Evolutionary conservation across 2,113 vertebrate species (phyloP), one percentile per base, ranked within the genome.

Genomic region (Gasterosteus nipponicus): DNA sequence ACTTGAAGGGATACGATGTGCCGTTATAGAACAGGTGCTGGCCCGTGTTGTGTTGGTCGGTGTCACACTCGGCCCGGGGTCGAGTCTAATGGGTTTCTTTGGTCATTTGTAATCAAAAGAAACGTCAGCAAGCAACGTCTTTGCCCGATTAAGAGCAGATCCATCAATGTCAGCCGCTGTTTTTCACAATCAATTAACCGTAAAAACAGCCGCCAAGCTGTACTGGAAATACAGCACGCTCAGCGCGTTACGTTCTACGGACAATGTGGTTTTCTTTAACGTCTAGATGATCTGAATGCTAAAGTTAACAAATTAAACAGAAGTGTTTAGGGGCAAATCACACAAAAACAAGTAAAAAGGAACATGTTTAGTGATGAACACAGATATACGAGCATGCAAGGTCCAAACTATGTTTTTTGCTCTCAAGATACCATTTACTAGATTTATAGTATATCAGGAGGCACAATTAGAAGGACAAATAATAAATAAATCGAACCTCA

Each of bases 61-160:
- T 10, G 12, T 60, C 61, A 56, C 67, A 61, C 26, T 65, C 65
- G 26, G 66, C 53, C 49, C 49, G 69, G 69, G 58, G 81, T 63
- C 80, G 83, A 72, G 51, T 71, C 53, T 81, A 31, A 66, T 80
- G 62, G 46, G 16, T 35, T 80, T 53, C 59, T 70, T 49, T 69
- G 31, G 78, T 78, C 57, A 74, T 76, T 10, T 53, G 64, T 82
- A 77, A 84, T 86, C 65, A 82, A 80, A 78, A 79, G 65, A 77
- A 82, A 42, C 46, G 46, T 86, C 74, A 69, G 69, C 61, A 57
- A 78, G 66, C 62, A 76, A 86, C 80, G 86, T 83, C 86, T 85
- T 89, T 85, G 63, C 71, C 88, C 66, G 83, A 89, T 90, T 89
- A 87, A 82, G 63, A 83, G 62, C 61, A 80, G 70, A 86, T 86